Evolutionary conservation across 2,888 invertebrate species (phyloP).

Genomic region (Lycocerus yunnanus): DNA sequence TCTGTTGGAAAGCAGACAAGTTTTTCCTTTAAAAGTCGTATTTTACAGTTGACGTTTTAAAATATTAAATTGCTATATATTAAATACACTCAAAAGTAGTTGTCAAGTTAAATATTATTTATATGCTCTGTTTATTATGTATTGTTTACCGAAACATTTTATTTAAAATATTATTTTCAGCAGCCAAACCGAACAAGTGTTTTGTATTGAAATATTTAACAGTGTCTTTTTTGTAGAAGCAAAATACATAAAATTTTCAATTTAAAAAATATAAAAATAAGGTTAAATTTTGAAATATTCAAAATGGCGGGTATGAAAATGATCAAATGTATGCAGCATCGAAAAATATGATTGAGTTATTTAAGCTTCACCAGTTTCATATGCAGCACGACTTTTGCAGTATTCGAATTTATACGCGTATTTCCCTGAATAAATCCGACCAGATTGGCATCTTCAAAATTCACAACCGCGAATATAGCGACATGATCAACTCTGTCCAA

Average conservation of each 20-base stretch:
- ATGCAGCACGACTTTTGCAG: conserved; percentile 25
- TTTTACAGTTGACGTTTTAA: background rate
- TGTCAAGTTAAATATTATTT: background rate
- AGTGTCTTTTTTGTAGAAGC: background rate
- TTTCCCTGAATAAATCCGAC: conserved; percentile 28
- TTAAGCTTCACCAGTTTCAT: conserved; percentile 28
- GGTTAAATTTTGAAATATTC: conserved; percentile 16
- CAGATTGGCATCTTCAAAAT: conserved; percentile 29
- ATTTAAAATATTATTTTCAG: background rate
- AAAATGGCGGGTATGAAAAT: conserved; percentile 14
- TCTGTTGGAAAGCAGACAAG: background rate
- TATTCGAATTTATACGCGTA: conserved; percentile 30
- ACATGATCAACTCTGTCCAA: conserved; percentile 29
- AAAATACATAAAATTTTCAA: background rate
- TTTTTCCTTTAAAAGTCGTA: background rate
- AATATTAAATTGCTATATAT: background rate
- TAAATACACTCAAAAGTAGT: background rate
- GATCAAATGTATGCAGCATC: conserved; percentile 29
- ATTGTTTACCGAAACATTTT: background rate
- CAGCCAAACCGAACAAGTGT: background rate
- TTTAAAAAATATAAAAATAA: conserved; percentile 10
- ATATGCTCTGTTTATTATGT: background rate
- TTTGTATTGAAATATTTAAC: background rate
- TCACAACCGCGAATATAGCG: conserved; percentile 24
- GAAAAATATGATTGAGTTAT: conserved; percentile 29